These are phyloP conservation scores for Saturnia japonica DNA, from an alignment of 2,888 invertebrate genomes.

Conservation along the genomic window DNA sequence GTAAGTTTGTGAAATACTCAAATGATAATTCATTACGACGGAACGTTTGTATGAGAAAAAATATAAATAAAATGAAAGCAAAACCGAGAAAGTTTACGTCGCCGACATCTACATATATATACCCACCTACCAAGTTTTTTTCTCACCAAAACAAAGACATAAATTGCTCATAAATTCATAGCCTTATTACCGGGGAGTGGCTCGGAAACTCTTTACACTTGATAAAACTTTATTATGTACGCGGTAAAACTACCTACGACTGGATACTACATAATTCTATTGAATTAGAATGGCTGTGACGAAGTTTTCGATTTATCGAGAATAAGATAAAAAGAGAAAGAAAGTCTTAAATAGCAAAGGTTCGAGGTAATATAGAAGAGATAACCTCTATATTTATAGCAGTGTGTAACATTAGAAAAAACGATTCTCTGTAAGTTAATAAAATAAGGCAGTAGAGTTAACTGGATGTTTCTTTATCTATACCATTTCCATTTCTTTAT, in stretches of 20 bases:
- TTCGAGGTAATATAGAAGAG: background rate
- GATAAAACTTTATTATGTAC: conserved; percentile 56
- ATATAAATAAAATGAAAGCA: conserved; percentile 1
- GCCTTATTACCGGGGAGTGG: conserved; percentile 50
- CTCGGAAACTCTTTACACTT: conserved; percentile 53
- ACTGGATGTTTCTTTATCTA: background rate
- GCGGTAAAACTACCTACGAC: conserved; percentile 29
- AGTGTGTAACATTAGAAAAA: background rate
- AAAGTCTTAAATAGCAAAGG: background rate
- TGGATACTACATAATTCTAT: conserved; percentile 17
- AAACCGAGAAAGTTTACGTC: conserved; percentile 10
- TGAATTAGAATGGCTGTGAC: conserved; percentile 19
- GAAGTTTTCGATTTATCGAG: conserved; percentile 26
- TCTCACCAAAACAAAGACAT: conserved; percentile 28
- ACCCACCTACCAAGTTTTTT: conserved; percentile 17
- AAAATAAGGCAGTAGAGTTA: background rate
- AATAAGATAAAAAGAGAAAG: conserved; percentile 9
- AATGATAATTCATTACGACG: background rate
- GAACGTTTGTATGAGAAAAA: background rate
- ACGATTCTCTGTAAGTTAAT: background rate
- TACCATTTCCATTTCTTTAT: too few species aligned
- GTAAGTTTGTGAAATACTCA: background rate
- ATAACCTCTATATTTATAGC: conserved; percentile 1
- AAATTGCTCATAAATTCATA: conserved; percentile 48
- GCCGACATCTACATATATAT: conserved; percentile 6